Base-by-base conservation (phyloP, 2,797 vertebrate genomes). In the Remorina albescens region DNA sequence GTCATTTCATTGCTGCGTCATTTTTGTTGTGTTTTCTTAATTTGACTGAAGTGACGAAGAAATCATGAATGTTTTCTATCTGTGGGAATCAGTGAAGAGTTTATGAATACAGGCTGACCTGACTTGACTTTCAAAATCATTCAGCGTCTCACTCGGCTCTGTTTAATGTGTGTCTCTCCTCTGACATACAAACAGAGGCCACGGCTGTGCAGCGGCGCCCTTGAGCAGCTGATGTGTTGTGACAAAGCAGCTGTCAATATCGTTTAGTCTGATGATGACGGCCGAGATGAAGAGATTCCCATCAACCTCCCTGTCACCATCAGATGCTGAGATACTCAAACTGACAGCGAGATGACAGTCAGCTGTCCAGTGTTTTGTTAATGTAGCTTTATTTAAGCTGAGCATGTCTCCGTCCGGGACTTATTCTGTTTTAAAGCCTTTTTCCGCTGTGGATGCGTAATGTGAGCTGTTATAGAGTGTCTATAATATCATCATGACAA, bases 181-280 rank as follows among this genome's bases (percentile, higher is more conserved):
- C 15, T 21, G n/a, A 18, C 10, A 13, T 36, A 15, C 44, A 54
- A 47, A 36, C 46, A 15, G 1, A 26, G 62, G 28, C 55, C 3
- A 64, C 26, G 28, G 69, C 74, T 65, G 51, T 60, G 4, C 41
- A 0, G 34, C 3, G 0, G 13, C 37, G 71, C 76, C 75, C 78
- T 81, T 37, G 59, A 78, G 71, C 65, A 1, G 21, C 56, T 42
- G 68, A 18, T 46, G 68, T 67, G 71, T 25, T 6, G 28, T 19
- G 71, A 36, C 47, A 34, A 75, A 2, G 60, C 64, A 42, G 68
- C 72, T 76, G 76, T 67, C 28, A 6, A 28, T 64, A 64, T 57
- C 65, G 5, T 63, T 76, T 34, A 64, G 65, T 19, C 41, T 25
- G 54, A 62, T 2, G 57, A 42, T 1, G 34, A 36, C 34, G 25